Conservation (phyloP, 2,888 invertebrate species). For the Oscheius sp. region DNA sequence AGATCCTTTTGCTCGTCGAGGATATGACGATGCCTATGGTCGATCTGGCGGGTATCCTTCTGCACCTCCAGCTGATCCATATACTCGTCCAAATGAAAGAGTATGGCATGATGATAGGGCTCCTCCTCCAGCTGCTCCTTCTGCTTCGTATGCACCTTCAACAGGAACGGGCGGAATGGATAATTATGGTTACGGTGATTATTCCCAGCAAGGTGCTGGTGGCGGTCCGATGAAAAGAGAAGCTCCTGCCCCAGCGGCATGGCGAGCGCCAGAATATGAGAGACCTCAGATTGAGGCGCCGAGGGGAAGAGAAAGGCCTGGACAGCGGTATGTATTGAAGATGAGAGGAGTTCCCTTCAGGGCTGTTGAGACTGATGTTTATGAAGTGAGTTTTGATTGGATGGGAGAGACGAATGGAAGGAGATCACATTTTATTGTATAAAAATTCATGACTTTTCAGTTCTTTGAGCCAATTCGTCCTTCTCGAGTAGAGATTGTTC, state of each 20-base stretch:
- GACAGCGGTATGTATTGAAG: constrained; percentile 38
- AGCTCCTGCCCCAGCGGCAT: constrained; percentile 21
- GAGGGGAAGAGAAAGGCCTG: constrained; percentile 30
- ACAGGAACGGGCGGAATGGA: constrained; percentile 3
- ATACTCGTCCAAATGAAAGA: constrained; percentile 22
- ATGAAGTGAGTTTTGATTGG: constrained; percentile 34
- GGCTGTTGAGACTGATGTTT: constrained; percentile 46
- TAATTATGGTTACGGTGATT: constrained; percentile 24
- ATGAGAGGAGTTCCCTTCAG: constrained; percentile 56
- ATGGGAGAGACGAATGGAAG: neutral
- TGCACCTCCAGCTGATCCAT: constrained; percentile 27
- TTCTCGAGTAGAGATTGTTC: constrained; percentile 40
- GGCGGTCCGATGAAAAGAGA: constrained; percentile 25
- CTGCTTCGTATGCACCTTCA: constrained; percentile 15
- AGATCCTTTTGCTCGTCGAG: constrained; percentile 23
- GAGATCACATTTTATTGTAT: neutral
- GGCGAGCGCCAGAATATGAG: constrained; percentile 21
- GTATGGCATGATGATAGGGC: constrained; percentile 23
- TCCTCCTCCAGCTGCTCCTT: constrained; percentile 12
- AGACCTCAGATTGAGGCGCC: constrained; percentile 22
- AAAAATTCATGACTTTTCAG: constrained; percentile 21
- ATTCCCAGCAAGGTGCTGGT: constrained; percentile 8
- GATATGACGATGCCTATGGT: constrained; percentile 22
- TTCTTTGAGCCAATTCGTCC: constrained; percentile 48
- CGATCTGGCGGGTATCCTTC: neutral